Conservation (phyloP, 2,113 vertebrate species). For the Sapayoa aenigma region DNA sequence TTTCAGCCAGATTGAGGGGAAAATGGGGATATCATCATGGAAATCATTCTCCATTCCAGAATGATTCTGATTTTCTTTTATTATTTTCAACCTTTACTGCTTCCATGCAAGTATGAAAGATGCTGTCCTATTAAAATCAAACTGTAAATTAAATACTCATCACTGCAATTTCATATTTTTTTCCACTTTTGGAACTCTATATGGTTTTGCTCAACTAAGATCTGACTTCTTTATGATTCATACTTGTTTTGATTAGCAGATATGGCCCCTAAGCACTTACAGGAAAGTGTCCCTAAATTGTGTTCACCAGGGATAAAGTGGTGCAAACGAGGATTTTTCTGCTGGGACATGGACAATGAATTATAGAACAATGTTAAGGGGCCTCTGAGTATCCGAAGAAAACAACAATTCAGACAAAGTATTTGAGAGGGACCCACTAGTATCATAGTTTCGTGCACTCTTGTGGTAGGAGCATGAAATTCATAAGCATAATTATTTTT, state of each 20-base stretch:
- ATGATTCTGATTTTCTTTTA: neutral
- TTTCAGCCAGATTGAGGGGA: neutral
- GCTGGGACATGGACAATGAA: neutral
- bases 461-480: neutral
- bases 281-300: neutral
- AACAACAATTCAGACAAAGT: neutral
- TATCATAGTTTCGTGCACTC: neutral
- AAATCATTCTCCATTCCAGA: neutral
- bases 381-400: neutral
- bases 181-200: neutral
- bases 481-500: neutral
- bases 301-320: neutral
- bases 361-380: neutral
- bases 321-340: neutral
- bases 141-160: neutral
- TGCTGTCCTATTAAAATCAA: neutral
- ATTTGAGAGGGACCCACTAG: neutral
- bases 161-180: neutral
- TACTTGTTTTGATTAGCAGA: neutral
- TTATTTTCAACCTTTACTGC: neutral
- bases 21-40: neutral
- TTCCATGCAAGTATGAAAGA: neutral
- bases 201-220: neutral
- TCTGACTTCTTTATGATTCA: neutral
- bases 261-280: rapidly evolving